Conservation (phyloP, 2,113 vertebrate species). For the Peucedramus taeniatus region DNA sequence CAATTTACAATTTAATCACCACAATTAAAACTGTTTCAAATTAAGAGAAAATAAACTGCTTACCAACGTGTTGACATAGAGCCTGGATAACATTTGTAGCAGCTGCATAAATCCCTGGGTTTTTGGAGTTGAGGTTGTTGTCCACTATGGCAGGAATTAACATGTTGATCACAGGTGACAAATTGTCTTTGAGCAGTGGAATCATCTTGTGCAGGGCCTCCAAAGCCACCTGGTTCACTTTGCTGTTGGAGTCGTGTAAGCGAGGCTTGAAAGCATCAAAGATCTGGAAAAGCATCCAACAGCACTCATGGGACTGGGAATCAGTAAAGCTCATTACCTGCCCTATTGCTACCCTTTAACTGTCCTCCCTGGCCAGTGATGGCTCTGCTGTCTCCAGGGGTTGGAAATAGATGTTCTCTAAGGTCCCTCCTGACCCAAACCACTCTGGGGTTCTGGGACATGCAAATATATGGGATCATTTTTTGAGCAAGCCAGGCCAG, state of each 20-base stretch:
- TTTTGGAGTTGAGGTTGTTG: conserved; percentile 97
- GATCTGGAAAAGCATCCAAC: conserved; percentile 69
- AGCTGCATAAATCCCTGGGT: conserved; percentile 84
- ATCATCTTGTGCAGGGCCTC: conserved; percentile 87
- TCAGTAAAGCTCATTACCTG: rapidly evolving
- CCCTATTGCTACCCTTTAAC: rapidly evolving
- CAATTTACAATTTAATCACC: too few species aligned
- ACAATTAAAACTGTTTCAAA: background rate
- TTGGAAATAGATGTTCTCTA: rapidly evolving
- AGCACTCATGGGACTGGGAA: background rate
- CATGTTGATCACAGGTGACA: conserved; percentile 87
- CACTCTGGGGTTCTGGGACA: background rate
- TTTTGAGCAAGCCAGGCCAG: background rate
- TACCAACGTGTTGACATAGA: conserved; percentile 83
- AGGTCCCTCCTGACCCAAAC: background rate
- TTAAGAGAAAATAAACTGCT: conserved; percentile 28
- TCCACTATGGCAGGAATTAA: conserved; percentile 90
- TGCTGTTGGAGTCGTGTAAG: conserved; percentile 92
- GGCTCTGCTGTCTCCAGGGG: background rate
- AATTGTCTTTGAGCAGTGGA: conserved; percentile 78
- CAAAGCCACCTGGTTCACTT: conserved; percentile 87
- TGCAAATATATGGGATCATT: background rate
- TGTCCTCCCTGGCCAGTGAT: background rate
- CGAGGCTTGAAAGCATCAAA: conserved; percentile 89
- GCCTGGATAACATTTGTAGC: conserved; percentile 82